Evolutionary conservation across 2,888 invertebrate species (phyloP).

Genomic region (Rapana venosa): DNA sequence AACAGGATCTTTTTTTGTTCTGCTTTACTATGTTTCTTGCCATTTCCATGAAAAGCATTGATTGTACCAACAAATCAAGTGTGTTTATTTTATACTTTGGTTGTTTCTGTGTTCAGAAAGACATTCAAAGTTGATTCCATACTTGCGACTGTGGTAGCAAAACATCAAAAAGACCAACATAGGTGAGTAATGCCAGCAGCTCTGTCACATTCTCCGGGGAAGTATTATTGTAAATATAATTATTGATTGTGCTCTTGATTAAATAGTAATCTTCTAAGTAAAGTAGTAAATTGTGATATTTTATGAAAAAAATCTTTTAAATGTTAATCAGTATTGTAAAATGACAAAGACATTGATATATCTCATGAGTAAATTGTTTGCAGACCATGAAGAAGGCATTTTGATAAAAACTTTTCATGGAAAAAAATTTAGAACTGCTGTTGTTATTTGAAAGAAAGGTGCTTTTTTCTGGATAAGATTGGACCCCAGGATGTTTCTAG

Average conservation of each 20-base stretch:
- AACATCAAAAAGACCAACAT: conserved; percentile 76
- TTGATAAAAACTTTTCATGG: background rate
- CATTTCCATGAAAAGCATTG: no score
- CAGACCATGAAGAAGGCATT: background rate
- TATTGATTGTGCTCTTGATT: no score
- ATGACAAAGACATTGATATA: background rate
- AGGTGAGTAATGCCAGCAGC: conserved; percentile 34
- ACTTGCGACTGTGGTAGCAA: conserved; percentile 64
- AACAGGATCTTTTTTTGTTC: no score
- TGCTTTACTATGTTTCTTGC: no score
- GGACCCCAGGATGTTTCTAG: background rate
- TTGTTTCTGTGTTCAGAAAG: conserved; percentile 60
- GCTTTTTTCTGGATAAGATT: background rate
- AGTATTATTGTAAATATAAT: no score
- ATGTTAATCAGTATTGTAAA: no score
- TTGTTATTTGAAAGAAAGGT: background rate
- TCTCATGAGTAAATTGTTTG: background rate
- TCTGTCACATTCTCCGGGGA: no score
- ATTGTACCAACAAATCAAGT: no score
- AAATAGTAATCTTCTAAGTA: no score
- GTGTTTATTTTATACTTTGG: background rate
- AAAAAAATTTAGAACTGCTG: background rate
- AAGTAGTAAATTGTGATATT: no score
- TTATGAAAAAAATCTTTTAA: no score
- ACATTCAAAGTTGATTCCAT: conserved; percentile 71